Evolutionary conservation across 1,140 invertebrate species (phyloP).

Genomic region (Bombus ignitus): DNA sequence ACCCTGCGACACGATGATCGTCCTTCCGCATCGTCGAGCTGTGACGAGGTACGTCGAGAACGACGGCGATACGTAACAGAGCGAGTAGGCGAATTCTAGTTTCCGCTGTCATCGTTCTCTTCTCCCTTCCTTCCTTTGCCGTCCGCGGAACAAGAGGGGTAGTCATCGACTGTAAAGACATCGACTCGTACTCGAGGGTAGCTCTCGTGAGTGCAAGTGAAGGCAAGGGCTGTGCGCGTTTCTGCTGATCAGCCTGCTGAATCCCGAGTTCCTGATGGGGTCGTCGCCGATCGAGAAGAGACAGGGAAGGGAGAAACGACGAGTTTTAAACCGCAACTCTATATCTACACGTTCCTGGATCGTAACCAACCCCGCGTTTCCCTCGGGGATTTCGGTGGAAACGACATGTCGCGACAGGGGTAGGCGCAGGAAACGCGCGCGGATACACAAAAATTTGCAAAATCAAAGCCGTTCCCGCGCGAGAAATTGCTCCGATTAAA

Average conservation of each 20-base stretch:
- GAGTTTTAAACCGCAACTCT: constrained; percentile 81
- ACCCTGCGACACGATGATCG: neutral
- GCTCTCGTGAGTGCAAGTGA: constrained; percentile 62
- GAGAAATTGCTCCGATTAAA: neutral
- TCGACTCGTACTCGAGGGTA: constrained; percentile 55
- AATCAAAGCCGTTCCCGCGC: constrained; percentile 41
- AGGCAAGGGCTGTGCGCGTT: constrained; percentile 60
- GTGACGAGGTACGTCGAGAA: neutral
- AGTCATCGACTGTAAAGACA: constrained; percentile 58
- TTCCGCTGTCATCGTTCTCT: neutral
- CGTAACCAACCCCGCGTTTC: constrained; percentile 70
- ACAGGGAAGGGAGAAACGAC: constrained; percentile 64
- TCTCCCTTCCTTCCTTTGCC: no score
- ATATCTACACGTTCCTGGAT: constrained; percentile 77
- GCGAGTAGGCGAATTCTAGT: constrained; percentile 30
- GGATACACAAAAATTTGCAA: constrained; percentile 73
- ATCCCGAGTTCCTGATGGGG: constrained; percentile 63
- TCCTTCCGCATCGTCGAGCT: neutral
- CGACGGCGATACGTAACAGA: neutral
- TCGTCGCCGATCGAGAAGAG: constrained; percentile 58
- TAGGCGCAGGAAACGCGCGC: constrained; percentile 54
- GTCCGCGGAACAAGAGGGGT: constrained; percentile 36
- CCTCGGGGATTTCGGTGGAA: constrained; percentile 71
- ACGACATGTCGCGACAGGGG: constrained; percentile 62
- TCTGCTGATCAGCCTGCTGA: constrained; percentile 70